phyloP scores from a whole-genome alignment of 2,888 invertebrate species.

The Pollenia labialis region DNA sequence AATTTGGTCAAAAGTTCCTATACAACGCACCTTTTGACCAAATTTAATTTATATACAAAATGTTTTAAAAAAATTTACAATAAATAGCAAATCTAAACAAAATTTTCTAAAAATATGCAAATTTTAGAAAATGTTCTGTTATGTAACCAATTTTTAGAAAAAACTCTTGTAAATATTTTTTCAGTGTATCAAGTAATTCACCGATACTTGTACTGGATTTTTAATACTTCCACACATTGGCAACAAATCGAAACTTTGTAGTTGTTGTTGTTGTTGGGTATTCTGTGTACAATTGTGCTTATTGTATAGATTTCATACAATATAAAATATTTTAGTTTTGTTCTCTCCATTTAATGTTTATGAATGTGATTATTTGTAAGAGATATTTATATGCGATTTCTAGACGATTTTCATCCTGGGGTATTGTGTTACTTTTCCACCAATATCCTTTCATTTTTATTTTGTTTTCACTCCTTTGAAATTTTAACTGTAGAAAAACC shows the following conservation, averaged over 20 bases:
- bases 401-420: slow-evolving; percentile 67
- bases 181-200: slow-evolving; percentile 26
- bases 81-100: no score
- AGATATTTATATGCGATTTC: slow-evolving; percentile 72
- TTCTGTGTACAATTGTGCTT: slow-evolving; percentile 55
- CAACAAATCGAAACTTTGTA: slow-evolving; percentile 56
- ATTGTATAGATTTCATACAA: slow-evolving; percentile 38
- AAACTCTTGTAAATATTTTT: background rate
- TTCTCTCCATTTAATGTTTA: slow-evolving; percentile 70
- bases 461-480: slow-evolving; percentile 32
- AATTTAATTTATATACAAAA: no score
- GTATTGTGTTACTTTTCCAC: slow-evolving; percentile 60
- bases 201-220: background rate
- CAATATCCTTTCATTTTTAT: slow-evolving; percentile 65
- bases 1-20: no score
- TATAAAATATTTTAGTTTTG: slow-evolving; percentile 57
- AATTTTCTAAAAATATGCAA: no score
- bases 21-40: no score
- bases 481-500: slow-evolving; percentile 31
- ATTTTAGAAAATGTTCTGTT: no score
- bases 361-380: slow-evolving; percentile 73
- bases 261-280: slow-evolving; percentile 26
- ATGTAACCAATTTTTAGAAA: no score
- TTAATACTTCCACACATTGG: background rate
- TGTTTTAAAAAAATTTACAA: no score